Evolutionary conservation across 1,140 invertebrate genomes (phyloP).

Genomic region (Drosophila busckii): DNA sequence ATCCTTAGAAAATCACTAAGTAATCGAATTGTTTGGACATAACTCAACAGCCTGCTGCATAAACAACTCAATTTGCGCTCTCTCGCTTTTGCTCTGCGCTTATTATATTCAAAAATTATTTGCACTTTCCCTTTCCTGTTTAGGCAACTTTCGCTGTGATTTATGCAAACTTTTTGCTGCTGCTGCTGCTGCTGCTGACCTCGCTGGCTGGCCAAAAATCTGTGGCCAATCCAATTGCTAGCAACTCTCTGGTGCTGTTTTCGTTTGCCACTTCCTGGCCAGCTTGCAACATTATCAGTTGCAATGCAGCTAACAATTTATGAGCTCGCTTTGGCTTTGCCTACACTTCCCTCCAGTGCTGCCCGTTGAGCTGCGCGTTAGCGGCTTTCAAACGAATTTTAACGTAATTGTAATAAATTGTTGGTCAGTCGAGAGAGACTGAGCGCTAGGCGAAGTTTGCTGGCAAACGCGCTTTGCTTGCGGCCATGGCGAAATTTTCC

Average conservation of each 20-base stretch:
- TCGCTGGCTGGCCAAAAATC: conserved; percentile 46
- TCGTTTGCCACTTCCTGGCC: background rate
- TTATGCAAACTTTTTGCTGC: conserved; percentile 30
- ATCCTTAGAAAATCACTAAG: conserved; percentile 57
- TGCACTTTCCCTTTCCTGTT: conserved; percentile 13
- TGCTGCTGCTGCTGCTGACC: conserved; percentile 31
- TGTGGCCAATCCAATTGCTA: conserved; percentile 53
- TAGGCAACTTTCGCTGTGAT: conserved; percentile 55
- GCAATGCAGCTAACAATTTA: conserved; percentile 70
- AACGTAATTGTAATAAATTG: conserved; percentile 77
- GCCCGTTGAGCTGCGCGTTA: conserved; percentile 20
- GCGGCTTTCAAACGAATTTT: conserved; percentile 66
- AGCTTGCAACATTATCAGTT: conserved; percentile 65
- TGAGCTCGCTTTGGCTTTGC: conserved; percentile 17
- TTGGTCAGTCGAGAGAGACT: conserved; percentile 51
- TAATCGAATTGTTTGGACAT: conserved; percentile 65
- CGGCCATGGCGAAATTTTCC: conserved; percentile 41
- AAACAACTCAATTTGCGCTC: conserved; percentile 64
- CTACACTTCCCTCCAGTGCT: too few species aligned
- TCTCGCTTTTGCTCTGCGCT: background rate
- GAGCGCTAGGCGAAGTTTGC: conserved; percentile 13
- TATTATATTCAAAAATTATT: conserved; percentile 30
- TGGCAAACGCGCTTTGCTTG: conserved; percentile 8
- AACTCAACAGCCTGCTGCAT: conserved; percentile 38
- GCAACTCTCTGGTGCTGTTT: conserved; percentile 14